Evolutionary conservation across 2,113 vertebrate species (phyloP), one percentile per base, ranked within the genome.

Genomic region (Podocnemis expansa): DNA sequence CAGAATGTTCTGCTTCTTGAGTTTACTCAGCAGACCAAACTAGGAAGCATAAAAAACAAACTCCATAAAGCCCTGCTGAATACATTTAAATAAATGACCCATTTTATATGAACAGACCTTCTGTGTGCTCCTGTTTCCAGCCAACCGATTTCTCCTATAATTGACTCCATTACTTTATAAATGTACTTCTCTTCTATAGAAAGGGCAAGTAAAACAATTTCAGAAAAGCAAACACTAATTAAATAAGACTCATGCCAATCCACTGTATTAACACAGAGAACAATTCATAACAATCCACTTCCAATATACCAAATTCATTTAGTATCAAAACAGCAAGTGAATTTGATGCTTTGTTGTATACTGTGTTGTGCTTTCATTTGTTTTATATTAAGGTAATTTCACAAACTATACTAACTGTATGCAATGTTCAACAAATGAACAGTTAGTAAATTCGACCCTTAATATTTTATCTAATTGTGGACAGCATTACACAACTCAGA

Each of bases 371-470:
- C 73, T 89, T 90, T 51, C 31, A 79, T 93, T 94, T 95, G n/a
- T 87, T 96, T 92, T 80, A 29, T 78, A 87, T 92, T 94, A 90
- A 89, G 91, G 56, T 38, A 82, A 89, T 95, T 95, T 87, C 88
- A 92, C 79, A 76, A 93, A 80, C 67, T 47, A 6, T 78, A 51
- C 21, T 91, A 95, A 93, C 80, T 52, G 8, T 1, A 2, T 56
- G 21, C 12, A 70, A 11, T 0, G 0, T 45, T 96, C 90, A 90
- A 78, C 87, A 91, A 84, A 49, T 88, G 34, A 78, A 91, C 83
- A 89, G 91, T 19, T 97, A 87, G 82, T 47, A 96, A 96, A 97
- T 47, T 21, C 92, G 29, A 93, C 31, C 34, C 88, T 97, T 96
- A 88, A 94, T 19, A 34, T 92, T 96, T 91, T 89, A 94, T 89